phyloP scores from a whole-genome alignment of 1,140 invertebrate species.

The Galleria mellonella region DNA sequence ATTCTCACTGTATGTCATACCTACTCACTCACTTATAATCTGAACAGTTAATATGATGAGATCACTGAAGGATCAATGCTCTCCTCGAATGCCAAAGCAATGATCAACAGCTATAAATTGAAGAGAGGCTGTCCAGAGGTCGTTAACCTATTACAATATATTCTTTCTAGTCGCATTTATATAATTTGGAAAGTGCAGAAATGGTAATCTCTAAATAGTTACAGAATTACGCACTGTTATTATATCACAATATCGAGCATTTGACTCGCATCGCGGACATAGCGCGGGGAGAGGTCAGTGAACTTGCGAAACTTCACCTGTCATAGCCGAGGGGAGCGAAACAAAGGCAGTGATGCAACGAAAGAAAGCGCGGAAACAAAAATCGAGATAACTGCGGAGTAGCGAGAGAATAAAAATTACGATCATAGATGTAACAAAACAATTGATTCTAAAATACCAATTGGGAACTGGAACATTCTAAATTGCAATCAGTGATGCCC shows the following conservation, averaged over 20 bases:
- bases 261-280: constrained; percentile 34
- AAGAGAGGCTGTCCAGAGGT: constrained; percentile 37
- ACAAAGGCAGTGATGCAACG: constrained; percentile 42
- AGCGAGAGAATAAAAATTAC: constrained; percentile 7
- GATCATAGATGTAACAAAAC: constrained; percentile 17
- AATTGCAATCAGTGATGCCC: constrained; percentile 23
- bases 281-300: constrained; percentile 51
- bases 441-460: constrained; percentile 22
- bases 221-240: constrained; percentile 38
- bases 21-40: too few species aligned
- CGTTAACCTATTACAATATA: constrained; percentile 50
- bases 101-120: constrained; percentile 45
- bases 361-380: constrained; percentile 51
- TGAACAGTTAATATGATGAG: constrained; percentile 32
- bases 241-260: constrained; percentile 52
- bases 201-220: constrained; percentile 51
- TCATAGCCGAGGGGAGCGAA: constrained; percentile 45
- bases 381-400: constrained; percentile 17
- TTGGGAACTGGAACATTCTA: constrained; percentile 33
- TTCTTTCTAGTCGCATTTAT: constrained; percentile 53
- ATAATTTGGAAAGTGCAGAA: constrained; percentile 70
- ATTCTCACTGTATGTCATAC: too few species aligned
- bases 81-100: constrained; percentile 49
- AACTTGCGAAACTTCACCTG: constrained; percentile 69
- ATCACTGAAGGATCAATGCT: constrained; percentile 67